Evolutionary conservation across 1,140 invertebrate species (phyloP).

Genomic region (Cherax quadricarinatus): DNA sequence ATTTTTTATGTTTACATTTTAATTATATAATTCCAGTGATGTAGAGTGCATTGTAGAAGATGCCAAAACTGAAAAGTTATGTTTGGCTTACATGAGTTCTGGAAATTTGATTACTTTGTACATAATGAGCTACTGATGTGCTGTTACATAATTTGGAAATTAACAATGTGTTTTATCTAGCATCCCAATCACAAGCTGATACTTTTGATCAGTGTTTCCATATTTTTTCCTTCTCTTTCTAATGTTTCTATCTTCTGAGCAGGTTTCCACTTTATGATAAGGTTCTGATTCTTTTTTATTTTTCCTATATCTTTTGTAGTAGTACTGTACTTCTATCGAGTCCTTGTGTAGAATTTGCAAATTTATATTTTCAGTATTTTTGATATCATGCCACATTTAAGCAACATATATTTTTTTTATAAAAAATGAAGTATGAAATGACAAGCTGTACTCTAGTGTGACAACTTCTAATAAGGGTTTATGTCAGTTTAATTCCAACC

Average conservation of each 20-base stretch:
- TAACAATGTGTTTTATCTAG: conserved; percentile 44
- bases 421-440: not conserved
- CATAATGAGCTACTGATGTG: conserved; percentile 5
- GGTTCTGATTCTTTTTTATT: not conserved
- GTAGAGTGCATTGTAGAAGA: conserved; percentile 51
- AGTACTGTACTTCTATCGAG: not conserved
- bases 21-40: conserved; percentile 40
- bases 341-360: conserved; percentile 45
- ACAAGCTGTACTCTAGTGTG: not conserved
- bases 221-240: conserved; percentile 20
- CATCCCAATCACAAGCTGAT: conserved; percentile 52
- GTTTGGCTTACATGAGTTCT: conserved; percentile 60
- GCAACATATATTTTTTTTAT: no score
- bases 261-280: not conserved
- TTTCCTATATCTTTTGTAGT: conserved; percentile 17
- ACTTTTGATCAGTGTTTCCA: conserved; percentile 17
- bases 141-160: conserved; percentile 36
- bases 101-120: conserved; percentile 37
- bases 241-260: conserved; percentile 27
- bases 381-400: not conserved
- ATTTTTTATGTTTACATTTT: conserved; percentile 46
- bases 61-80: conserved; percentile 44
- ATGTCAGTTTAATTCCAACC: not conserved
- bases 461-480: not conserved
- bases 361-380: not conserved